Conservation (phyloP, 2,113 vertebrate genomes). For the Glaucidium brasilianum region DNA sequence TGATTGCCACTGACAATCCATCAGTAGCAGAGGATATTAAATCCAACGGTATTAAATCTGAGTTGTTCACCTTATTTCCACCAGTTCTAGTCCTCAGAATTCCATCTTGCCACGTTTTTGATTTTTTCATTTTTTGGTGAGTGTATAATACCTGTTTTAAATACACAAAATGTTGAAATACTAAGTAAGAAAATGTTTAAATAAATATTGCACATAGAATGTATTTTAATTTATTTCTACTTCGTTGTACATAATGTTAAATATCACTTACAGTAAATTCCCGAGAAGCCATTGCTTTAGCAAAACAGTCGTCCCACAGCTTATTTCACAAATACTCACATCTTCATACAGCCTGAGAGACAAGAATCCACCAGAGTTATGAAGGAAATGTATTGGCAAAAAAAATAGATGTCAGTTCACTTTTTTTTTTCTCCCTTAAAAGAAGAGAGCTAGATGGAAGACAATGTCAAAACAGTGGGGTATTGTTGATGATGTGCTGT, state of each 20-base stretch:
- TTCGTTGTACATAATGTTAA: neutral
- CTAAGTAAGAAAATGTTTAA: rapidly evolving
- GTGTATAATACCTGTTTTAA: constrained; percentile 76
- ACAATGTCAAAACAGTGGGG: rapidly evolving
- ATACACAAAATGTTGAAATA: neutral
- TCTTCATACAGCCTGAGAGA: neutral
- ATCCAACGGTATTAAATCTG: neutral
- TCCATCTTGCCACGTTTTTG: constrained; percentile 82
- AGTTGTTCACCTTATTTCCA: constrained; percentile 71
- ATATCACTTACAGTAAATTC: constrained; percentile 66
- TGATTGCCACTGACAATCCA: neutral
- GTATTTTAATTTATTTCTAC: neutral
- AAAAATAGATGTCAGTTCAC: rapidly evolving
- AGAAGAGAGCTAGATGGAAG: neutral
- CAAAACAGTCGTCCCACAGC: neutral
- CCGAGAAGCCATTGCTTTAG: constrained; percentile 50
- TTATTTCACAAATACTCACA: neutral
- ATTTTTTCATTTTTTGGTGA: constrained; percentile 81
- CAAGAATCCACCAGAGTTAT: neutral
- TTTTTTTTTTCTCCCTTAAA: neutral
- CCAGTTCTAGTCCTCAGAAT: constrained; percentile 61
- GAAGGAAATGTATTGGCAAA: neutral
- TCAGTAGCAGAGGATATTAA: neutral
- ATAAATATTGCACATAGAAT: neutral
- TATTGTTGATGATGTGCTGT: neutral